These are phyloP conservation scores for Ahaetulla prasina DNA, from an alignment of 2,113 vertebrate species.

Conservation along the genomic window DNA sequence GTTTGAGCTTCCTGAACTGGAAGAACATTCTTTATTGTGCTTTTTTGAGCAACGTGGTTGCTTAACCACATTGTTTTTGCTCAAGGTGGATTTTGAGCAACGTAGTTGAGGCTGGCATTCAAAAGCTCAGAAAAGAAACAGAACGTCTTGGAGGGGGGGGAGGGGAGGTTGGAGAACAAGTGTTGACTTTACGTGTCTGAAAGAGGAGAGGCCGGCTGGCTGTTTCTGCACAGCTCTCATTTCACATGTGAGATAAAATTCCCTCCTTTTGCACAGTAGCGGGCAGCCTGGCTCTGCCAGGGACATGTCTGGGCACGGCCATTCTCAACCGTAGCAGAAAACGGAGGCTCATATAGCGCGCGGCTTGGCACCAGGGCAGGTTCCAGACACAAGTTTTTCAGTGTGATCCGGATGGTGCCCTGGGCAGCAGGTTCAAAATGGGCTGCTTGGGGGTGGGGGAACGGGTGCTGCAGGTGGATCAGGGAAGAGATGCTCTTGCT, in stretches of 20 bases:
- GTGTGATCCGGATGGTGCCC: neutral
- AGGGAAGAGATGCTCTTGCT: neutral
- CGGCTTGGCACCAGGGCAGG: neutral
- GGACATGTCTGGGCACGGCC: neutral
- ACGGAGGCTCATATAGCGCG: neutral
- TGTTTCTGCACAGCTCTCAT: too few species aligned
- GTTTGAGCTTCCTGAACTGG: too few species aligned
- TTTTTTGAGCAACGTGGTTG: too few species aligned
- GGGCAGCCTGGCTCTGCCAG: neutral
- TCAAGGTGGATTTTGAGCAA: too few species aligned
- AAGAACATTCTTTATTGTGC: too few species aligned
- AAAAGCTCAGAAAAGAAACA: neutral
- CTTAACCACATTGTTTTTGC: too few species aligned
- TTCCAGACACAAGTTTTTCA: neutral
- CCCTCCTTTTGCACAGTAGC: neutral
- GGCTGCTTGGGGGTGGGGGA: neutral
- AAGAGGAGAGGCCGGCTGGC: neutral
- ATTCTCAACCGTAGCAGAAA: neutral
- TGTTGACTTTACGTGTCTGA: neutral
- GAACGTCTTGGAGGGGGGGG: neutral
- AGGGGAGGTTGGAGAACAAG: neutral
- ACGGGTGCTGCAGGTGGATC: neutral
- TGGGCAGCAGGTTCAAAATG: neutral
- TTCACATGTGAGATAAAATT: neutral
- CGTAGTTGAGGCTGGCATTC: neutral